Evolutionary conservation across 2,113 vertebrate genomes (phyloP), one percentile per base, ranked within the genome.

Genomic region (Channa argus): DNA sequence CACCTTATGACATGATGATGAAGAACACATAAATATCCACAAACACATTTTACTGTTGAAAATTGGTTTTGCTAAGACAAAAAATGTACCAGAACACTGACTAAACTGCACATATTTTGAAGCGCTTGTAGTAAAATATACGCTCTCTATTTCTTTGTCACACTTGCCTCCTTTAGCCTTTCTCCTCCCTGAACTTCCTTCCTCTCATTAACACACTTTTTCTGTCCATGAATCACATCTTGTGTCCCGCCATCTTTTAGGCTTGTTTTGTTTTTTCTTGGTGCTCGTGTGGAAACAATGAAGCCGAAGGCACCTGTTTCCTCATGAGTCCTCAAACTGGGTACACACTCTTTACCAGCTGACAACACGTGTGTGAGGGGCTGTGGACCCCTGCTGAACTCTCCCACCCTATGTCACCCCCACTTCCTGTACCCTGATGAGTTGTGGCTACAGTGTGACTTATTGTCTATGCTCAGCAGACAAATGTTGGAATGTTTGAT

Each of bases 271-370:
- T 37, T 0, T 83, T 78, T 53, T 82, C 56, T 69, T 61, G 63
- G 50, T 54, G 47, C 53, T 78, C 64, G 51, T 63, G 81, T 82
- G 66, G 74, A 82, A 93, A 94, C 91, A 92, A 92, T 92, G 74
- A 87, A 77, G 44, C 45, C 0, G 46, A 61, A 61, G 88, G 84
- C 92, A 93, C 91, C 90, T 94, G 92, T 87, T 94, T 94, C 93
- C 92, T 88, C 71, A 61, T n/a, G 51, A 63, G 49, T 46, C 60
- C 43, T 71, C 34, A 67, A 41, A 59, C 12, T 14, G 36, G 49
- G 65, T 43, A 15, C 54, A 68, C 24, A 65, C 67, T 24, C 47
- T 24, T 24, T 45, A 55, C 62, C 69, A 71, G 55, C 60, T 54
- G 45, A 24, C 49, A 71, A 79, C 80, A 62, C 52, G 71, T 71